Evolutionary conservation across 2,797 vertebrate species (phyloP).

Genomic region (Gadopsis marmoratus): DNA sequence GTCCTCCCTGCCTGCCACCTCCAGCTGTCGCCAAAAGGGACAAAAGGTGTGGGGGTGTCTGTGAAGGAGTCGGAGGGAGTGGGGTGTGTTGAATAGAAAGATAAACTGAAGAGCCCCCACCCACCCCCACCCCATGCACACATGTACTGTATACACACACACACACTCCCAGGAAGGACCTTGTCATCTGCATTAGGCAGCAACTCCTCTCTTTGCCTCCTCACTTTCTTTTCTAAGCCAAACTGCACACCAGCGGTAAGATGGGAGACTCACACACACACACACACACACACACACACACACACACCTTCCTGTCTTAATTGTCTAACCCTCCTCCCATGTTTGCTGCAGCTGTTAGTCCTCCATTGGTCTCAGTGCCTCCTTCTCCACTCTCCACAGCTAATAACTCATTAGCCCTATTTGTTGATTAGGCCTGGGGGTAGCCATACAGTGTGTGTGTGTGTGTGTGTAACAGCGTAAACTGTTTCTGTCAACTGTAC

Average conservation of each 20-base stretch:
- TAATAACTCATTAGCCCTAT: slow-evolving; percentile 82
- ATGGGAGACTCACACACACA: not conserved
- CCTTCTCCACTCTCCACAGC: slow-evolving; percentile 57
- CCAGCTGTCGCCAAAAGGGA: slow-evolving; percentile 87
- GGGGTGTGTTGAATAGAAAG: slow-evolving; percentile 77
- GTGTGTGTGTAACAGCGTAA: slow-evolving; percentile 22
- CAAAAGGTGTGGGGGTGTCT: slow-evolving; percentile 81
- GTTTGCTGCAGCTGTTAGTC: slow-evolving; percentile 85
- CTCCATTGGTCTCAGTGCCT: slow-evolving; percentile 58
- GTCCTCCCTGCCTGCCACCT: slow-evolving; percentile 79
- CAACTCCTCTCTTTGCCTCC: slow-evolving; percentile 58
- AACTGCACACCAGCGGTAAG: slow-evolving; percentile 35
- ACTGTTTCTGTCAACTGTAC: slow-evolving; percentile 20
- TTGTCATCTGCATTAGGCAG: slow-evolving; percentile 86
- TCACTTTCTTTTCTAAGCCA: slow-evolving; percentile 28
- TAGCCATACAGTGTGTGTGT: slow-evolving; percentile 12
- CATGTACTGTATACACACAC: slow-evolving; percentile 26
- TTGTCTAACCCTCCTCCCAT: slow-evolving; percentile 40
- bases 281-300: slow-evolving; percentile 12
- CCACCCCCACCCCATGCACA: slow-evolving; percentile 6
- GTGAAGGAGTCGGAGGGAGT: slow-evolving; percentile 61
- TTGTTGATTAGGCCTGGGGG: slow-evolving; percentile 43
- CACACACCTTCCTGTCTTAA: slow-evolving; percentile 34
- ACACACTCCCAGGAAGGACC: slow-evolving; percentile 64
- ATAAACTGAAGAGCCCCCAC: slow-evolving; percentile 82